Base-by-base conservation (phyloP, 2,113 vertebrate genomes). In the Lamprotornis superbus region DNA sequence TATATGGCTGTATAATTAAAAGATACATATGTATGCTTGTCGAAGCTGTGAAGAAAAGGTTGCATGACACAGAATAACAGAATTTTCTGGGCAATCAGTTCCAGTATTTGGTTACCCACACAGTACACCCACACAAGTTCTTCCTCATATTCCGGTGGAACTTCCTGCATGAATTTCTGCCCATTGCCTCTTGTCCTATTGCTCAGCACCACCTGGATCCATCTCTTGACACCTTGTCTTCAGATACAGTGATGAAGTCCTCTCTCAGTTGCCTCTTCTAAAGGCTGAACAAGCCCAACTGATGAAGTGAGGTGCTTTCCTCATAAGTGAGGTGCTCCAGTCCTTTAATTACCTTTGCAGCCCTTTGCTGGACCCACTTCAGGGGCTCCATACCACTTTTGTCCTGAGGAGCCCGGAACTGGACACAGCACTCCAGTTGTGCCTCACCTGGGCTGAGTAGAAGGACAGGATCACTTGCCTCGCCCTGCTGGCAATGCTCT, bases 401-500 rank as follows among this genome's bases (percentile, higher is more conserved):
- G 40, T 37, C 3, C 15, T 53, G 30, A 30, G 47, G 23, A 40
- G 23, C 23, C 18, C 47, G 46, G 23, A 70, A 28, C 19, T 55
- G 56, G 40, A n/a, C 9, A 10, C 49, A 55, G 16, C 19, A 53
- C 47, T 20, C 28, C 40, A 47, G 15, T 4, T 28, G 12, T 39
- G 28, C 39, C n/a, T 47, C 40, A 30, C 19, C 15, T 9, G 33
- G 6, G 10, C 39, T 15, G 8, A 27, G 15, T 5, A n/a, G n/a
- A n/a, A n/a, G 12, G 33, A 2, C 19, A 87, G 64, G 64, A 53
- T 78, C 39, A 23, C 2, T 10, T 2, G 1, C 0, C 2, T 10
- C 2, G 1, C 0, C 18, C 28, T 46, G 12, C 39, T 69, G 28
- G 6, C 22, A 46, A 0, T 53, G 55, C 19, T 69, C 3, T 53